Evolutionary conservation across 2,113 vertebrate species (phyloP), one percentile per base, ranked within the genome.

Genomic region (Chionis minor): DNA sequence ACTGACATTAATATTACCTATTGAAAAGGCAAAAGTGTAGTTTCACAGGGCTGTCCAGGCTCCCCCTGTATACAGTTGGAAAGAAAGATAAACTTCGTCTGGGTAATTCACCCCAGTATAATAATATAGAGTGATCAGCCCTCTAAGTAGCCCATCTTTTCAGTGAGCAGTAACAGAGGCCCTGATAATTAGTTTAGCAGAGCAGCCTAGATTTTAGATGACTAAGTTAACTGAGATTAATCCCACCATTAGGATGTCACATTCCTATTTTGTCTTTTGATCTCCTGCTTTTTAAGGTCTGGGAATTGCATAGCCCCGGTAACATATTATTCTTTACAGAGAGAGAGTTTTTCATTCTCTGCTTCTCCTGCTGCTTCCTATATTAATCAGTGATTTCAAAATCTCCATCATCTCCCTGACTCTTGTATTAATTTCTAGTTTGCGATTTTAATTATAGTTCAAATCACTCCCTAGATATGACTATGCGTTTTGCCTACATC

Each of bases 371-470:
- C 38, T 91, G 58, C 30, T 89, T 91, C 28, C 20, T 87, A 9
- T 51, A 87, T 94, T 90, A 95, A 97, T 63, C 13, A 30, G 24
- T 65, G 45, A 78, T 86, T 83, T 96, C 77, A 96, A 96, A 86
- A 87, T n/a, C 38, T 71, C 12, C 55, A 32, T 90, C 90, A 66
- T 51, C 58, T 96, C 94, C 62, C 52, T 83, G 23, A 83, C 66
- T 94, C n/a, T 70, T 82, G 14, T 71, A 73, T 96, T 96, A 97
- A 88, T 93, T 97, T 96, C 80, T 81, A 86, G 35, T 92, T 94
- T 93, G 24, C 92, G 40, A 66, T 96, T 97, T 97, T 95, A 97
- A 96, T 97, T 97, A 92, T 66, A 91, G 71, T 71, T 96, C 92
- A 94, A 75, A 80, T 85, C 72, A 84, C 26, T 90, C 51, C 40